Evolutionary conservation across 2,888 invertebrate species (phyloP).

Genomic region (Syritta pipiens): DNA sequence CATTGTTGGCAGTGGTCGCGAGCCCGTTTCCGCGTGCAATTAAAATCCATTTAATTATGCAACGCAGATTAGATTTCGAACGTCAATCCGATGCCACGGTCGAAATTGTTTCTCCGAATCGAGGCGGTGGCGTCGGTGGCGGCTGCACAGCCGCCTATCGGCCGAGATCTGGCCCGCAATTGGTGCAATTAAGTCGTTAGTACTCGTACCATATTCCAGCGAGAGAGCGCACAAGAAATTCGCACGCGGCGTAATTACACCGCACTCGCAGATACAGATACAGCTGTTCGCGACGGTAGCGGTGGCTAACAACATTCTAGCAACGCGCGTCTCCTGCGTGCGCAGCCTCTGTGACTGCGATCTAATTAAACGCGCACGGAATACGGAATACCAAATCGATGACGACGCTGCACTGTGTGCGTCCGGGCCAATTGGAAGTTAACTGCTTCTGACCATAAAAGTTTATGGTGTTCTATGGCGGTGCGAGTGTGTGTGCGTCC

Average conservation of each 20-base stretch:
- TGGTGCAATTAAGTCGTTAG: slow-evolving; percentile 65
- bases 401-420: neutral
- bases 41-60: slow-evolving; percentile 49
- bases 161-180: slow-evolving; percentile 36
- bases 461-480: slow-evolving; percentile 13
- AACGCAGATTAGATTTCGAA: slow-evolving; percentile 48
- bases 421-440: slow-evolving; percentile 15
- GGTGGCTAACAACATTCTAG: slow-evolving; percentile 36
- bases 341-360: slow-evolving; percentile 2
- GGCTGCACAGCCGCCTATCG: neutral
- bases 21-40: slow-evolving; percentile 58
- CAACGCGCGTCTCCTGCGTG: slow-evolving; percentile 14
- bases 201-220: slow-evolving; percentile 2
- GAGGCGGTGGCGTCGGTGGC: too few relatives aligned
- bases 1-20: neutral
- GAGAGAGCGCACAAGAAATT: slow-evolving; percentile 33
- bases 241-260: slow-evolving; percentile 56
- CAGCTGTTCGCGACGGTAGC: slow-evolving; percentile 6
- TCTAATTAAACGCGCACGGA: slow-evolving; percentile 60
- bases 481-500: neutral
- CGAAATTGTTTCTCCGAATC: slow-evolving; percentile 26
- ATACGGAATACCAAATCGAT: slow-evolving; percentile 35
- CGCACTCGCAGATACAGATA: slow-evolving; percentile 21
- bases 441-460: slow-evolving; percentile 42
- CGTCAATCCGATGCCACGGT: slow-evolving; percentile 56